These are phyloP conservation scores for Microtus pennsylvanicus DNA, from an alignment of 2,113 vertebrate species.

Conservation along the genomic window DNA sequence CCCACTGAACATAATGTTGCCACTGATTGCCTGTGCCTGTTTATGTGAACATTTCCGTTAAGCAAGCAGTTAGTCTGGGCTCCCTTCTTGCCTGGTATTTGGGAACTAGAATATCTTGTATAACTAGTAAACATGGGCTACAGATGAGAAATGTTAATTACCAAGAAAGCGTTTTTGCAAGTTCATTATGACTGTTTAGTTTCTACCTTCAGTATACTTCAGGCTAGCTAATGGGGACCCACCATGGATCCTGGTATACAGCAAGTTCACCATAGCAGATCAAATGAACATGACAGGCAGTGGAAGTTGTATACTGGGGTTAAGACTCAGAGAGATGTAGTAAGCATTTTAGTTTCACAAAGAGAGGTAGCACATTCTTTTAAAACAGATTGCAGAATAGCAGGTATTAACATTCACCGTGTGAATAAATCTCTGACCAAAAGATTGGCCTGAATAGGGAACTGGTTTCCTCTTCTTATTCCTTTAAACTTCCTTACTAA, in stretches of 20 bases:
- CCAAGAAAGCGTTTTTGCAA: constrained; percentile 1
- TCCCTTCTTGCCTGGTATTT: not conserved
- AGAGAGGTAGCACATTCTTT: not conserved
- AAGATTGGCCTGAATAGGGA: not conserved
- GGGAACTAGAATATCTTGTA: not conserved
- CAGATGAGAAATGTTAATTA: constrained; percentile 12
- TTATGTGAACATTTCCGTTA: not conserved
- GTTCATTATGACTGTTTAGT: not conserved
- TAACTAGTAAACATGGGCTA: not conserved
- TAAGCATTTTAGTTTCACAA: constrained; percentile 25
- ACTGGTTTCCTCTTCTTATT: not conserved
- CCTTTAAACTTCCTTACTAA: not conserved
- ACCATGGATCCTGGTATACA: not conserved
- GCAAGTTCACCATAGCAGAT: not conserved
- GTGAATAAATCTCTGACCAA: not conserved
- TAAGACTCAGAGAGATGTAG: not conserved
- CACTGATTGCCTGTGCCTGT: not conserved
- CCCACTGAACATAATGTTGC: not conserved
- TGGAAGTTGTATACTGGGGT: not conserved
- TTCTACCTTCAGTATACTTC: not conserved
- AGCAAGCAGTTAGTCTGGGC: not conserved
- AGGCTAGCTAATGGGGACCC: not conserved
- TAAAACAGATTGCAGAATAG: not conserved
- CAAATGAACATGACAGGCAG: not conserved
- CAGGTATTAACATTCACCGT: not conserved